Evolutionary conservation across 2,113 vertebrate genomes (phyloP).

Genomic region (Strix aluco): DNA sequence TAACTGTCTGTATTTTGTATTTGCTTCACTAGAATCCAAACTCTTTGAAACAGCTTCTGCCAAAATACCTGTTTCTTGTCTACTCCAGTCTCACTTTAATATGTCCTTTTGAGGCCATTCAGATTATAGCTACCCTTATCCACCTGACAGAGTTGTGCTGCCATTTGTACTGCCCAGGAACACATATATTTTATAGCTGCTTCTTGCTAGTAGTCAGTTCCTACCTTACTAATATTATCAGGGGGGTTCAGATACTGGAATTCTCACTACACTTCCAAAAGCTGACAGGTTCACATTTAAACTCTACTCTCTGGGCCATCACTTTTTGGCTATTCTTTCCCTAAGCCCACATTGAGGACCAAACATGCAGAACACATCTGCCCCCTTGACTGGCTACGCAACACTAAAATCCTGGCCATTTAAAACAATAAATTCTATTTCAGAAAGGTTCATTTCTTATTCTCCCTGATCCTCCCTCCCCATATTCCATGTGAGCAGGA

Average conservation of each 20-base stretch:
- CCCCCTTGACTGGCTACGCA: not conserved
- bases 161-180: not conserved
- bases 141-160: not conserved
- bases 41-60: not conserved
- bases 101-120: not conserved
- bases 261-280: not conserved
- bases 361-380: not conserved
- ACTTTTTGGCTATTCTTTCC: not conserved
- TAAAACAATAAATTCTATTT: not conserved
- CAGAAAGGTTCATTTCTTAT: not conserved
- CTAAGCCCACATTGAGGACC: not conserved
- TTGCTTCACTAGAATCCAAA: not conserved
- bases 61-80: not conserved
- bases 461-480: not conserved
- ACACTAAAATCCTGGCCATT: not conserved
- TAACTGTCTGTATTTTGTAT: not conserved
- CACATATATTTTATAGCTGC: not conserved
- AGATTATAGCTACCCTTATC: slow-evolving; percentile 18
- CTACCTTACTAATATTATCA: not conserved
- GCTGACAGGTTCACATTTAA: not conserved
- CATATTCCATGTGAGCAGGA: not conserved
- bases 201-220: not conserved
- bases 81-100: not conserved
- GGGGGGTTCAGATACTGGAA: not conserved
- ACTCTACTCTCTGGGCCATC: not conserved